These are phyloP conservation scores for Apis dorsata DNA, from an alignment of 1,140 invertebrate species.

Conservation along the genomic window DNA sequence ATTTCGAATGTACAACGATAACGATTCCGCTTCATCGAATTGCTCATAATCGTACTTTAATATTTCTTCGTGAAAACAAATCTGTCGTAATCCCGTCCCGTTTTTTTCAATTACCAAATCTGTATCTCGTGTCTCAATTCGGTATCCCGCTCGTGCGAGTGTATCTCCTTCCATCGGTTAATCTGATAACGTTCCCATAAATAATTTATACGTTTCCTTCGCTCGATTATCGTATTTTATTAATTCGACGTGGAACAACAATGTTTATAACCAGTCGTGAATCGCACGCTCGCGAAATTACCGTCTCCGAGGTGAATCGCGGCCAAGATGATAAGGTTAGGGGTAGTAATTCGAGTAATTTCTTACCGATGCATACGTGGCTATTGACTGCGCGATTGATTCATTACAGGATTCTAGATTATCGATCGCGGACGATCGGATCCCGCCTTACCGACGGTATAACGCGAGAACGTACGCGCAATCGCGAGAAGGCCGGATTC, in stretches of 20 bases:
- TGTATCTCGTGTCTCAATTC: too few relatives aligned
- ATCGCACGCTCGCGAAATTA: background rate
- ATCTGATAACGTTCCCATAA: background rate
- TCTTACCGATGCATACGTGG: background rate
- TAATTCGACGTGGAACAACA: background rate
- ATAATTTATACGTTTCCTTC: background rate
- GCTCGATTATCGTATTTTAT: background rate
- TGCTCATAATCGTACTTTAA: background rate
- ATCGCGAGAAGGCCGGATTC: conserved; percentile 58
- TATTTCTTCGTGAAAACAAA: background rate
- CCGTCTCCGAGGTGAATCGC: conserved; percentile 14
- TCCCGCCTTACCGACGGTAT: conserved; percentile 65
- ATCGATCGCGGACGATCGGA: conserved; percentile 63
- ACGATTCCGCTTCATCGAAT: background rate
- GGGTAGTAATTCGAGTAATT: conserved; percentile 45
- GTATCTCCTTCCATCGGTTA: background rate
- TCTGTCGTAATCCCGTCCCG: background rate
- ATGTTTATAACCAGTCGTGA: conserved; percentile 8
- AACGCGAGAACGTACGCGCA: conserved; percentile 5
- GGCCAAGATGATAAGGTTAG: conserved; percentile 36
- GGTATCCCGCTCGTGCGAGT: background rate
- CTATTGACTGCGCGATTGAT: conserved; percentile 45
- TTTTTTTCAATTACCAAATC: background rate
- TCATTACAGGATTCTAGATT: conserved; percentile 69
- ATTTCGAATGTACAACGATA: background rate